These are phyloP conservation scores for Gouania willdenowi DNA, from an alignment of 2,797 vertebrate genomes.

Conservation along the genomic window DNA sequence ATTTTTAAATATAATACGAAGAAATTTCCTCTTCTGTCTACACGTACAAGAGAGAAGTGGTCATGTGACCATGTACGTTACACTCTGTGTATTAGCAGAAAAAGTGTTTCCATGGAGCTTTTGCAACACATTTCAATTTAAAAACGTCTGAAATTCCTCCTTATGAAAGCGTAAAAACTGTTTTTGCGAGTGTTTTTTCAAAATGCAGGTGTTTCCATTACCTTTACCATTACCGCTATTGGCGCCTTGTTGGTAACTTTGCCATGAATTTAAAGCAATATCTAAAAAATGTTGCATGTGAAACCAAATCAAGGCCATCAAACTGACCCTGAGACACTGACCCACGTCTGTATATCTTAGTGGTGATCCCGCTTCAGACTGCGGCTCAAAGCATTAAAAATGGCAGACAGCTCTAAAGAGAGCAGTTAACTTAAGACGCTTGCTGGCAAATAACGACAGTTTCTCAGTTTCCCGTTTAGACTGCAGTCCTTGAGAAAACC, in stretches of 20 bases:
- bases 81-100: too few species aligned
- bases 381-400: slow-evolving; percentile 22
- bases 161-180: too few species aligned
- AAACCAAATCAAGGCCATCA: slow-evolving; percentile 61
- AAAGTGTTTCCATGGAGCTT: too few species aligned
- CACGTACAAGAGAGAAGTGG: too few species aligned
- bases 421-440: slow-evolving; percentile 44
- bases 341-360: slow-evolving; percentile 20
- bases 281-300: slow-evolving; percentile 55
- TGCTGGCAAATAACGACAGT: slow-evolving; percentile 25
- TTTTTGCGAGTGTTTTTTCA: too few species aligned
- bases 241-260: slow-evolving; percentile 35
- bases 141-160: too few species aligned
- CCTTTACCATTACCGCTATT: slow-evolving; percentile 47
- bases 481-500: slow-evolving; percentile 43
- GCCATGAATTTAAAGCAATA: slow-evolving; percentile 50
- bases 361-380: slow-evolving; percentile 28
- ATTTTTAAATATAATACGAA: too few species aligned
- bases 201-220: too few species aligned
- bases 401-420: slow-evolving; percentile 18
- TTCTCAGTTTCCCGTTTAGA: slow-evolving; percentile 43
- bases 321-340: slow-evolving; percentile 53
- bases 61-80: too few species aligned
- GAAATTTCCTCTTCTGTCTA: too few species aligned
- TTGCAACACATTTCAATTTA: too few species aligned